Evolutionary conservation across 1,140 invertebrate genomes (phyloP).

Genomic region (Cryptotermes secundus): DNA sequence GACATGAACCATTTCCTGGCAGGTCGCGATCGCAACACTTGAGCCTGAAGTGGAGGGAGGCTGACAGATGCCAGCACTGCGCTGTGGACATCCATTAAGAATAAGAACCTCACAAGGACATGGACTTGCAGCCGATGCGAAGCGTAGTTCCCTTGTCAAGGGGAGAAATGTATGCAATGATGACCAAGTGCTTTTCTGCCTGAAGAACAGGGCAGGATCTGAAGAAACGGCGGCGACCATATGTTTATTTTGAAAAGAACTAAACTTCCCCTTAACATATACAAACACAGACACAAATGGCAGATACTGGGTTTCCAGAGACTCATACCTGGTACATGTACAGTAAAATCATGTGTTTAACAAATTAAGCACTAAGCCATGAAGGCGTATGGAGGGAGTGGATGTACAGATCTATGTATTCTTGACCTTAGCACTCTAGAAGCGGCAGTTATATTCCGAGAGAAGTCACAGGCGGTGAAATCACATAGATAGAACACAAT

Average conservation of each 20-base stretch:
- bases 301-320: neutral
- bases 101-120: neutral
- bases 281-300: neutral
- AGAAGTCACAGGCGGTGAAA: too few relatives aligned
- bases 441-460: too few relatives aligned
- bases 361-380: too few relatives aligned
- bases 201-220: neutral
- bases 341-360: too few relatives aligned
- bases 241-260: neutral
- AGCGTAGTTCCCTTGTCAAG: neutral
- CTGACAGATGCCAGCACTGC: neutral
- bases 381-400: too few relatives aligned
- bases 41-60: neutral
- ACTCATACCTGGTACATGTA: too few relatives aligned
- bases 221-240: neutral
- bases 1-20: conserved; percentile 7
- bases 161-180: neutral
- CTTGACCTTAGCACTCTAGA: too few relatives aligned
- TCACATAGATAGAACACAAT: too few relatives aligned
- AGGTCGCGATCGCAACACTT: neutral
- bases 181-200: neutral
- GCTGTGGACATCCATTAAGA: neutral
- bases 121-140: neutral
- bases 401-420: too few relatives aligned
- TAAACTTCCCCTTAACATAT: neutral